Conservation (phyloP, 2,797 vertebrate genomes). For the Bradypodion ventrale region DNA sequence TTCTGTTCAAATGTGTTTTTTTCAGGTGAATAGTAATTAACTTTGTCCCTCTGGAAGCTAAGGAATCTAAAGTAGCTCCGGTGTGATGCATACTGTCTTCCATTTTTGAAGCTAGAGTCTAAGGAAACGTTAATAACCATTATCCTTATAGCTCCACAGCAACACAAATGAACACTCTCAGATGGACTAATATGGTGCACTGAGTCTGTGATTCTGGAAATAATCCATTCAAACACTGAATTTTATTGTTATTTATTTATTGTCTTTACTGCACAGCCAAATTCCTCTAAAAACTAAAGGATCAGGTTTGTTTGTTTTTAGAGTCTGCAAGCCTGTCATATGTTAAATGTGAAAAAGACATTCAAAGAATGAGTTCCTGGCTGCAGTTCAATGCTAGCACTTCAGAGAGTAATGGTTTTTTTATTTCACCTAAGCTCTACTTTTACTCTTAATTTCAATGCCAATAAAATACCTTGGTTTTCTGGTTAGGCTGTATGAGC, state of each 20-base stretch:
- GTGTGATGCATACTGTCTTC: slow-evolving; percentile 13
- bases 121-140: slow-evolving; percentile 21
- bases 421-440: slow-evolving; percentile 3
- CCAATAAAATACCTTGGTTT: neutral
- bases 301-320: neutral
- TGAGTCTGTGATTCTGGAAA: slow-evolving; percentile 38
- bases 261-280: neutral
- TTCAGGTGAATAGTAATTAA: slow-evolving; percentile 37
- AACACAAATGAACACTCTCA: slow-evolving; percentile 1
- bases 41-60: slow-evolving; percentile 44
- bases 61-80: slow-evolving; percentile 26
- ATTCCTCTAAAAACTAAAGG: neutral
- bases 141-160: slow-evolving; percentile 41
- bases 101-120: slow-evolving; percentile 17
- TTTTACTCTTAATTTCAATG: neutral
- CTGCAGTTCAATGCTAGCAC: neutral
- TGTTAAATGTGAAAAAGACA: slow-evolving; percentile 18
- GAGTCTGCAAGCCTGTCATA: neutral
- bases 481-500: neutral
- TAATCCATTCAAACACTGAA: slow-evolving; percentile 22
- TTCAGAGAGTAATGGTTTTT: neutral
- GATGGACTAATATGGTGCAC: neutral
- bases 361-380: neutral
- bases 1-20: slow-evolving; percentile 42
- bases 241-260: slow-evolving; percentile 16